These are phyloP conservation scores for Brachyptera putata DNA, from an alignment of 2,888 invertebrate species.

Conservation along the genomic window DNA sequence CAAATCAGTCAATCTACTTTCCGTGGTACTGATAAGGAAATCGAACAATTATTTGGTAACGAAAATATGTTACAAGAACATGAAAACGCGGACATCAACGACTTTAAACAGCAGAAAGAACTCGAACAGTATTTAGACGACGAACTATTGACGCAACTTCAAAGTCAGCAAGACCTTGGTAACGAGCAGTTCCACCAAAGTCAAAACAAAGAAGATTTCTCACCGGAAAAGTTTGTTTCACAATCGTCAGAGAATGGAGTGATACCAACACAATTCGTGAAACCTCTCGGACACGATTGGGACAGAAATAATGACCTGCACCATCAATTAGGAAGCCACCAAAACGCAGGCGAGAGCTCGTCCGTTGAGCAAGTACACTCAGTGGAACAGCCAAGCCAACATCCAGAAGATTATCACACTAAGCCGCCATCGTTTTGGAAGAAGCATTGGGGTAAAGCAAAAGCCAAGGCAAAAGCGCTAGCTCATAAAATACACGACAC, in stretches of 20 bases:
- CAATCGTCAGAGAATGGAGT: conserved; percentile 34
- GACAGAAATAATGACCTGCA: too few species aligned
- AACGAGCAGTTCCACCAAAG: too few species aligned
- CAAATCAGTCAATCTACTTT: too few species aligned
- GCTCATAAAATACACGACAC: conserved; percentile 39
- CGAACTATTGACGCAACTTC: background rate
- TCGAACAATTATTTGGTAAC: background rate
- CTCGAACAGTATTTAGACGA: background rate
- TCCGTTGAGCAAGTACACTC: too few species aligned
- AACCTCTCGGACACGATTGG: too few species aligned
- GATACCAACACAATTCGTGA: too few species aligned
- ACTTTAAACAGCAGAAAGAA: conserved; percentile 4
- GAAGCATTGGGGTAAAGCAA: conserved; percentile 49
- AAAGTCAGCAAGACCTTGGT: background rate
- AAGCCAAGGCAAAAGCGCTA: conserved; percentile 50
- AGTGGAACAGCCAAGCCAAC: too few species aligned
- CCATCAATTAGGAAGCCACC: too few species aligned
- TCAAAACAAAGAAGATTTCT: too few species aligned
- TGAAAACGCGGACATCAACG: background rate
- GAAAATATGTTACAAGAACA: background rate
- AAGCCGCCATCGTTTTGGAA: conserved; percentile 55
- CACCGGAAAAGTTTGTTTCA: too few species aligned
- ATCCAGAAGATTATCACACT: too few species aligned
- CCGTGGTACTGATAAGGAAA: conserved; percentile 11
- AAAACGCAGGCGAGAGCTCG: too few species aligned